Evolutionary conservation across 1,140 invertebrate species (phyloP), one percentile per base, ranked within the genome.

Genomic region (Drusus annulatus): DNA sequence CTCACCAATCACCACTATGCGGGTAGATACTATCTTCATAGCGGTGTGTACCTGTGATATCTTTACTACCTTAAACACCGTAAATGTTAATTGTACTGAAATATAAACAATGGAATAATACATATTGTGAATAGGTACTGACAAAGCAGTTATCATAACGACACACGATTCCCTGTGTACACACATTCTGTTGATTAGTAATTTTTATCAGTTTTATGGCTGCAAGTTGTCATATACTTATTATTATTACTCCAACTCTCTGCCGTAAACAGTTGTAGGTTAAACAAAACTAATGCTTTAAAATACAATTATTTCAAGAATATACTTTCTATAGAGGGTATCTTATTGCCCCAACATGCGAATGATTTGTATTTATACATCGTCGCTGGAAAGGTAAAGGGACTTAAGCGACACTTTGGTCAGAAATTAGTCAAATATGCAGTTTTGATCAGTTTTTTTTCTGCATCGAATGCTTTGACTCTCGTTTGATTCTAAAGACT

Each of bases 141-240:
- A 23, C 21, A 65, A 28, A 71, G 45, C 68, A 71, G 52, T 58
- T 75, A 75, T 75, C 71, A 75, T 58, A 75, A 56, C 71, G 52
- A 75, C 76, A 78, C 56, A 80, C 58, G 73, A 79, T 79, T 79
- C 73, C 71, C 31, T 75, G 45, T 68, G 60, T 68, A 21, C 62
- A 65, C 51, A 54, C 62, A 51, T 36, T 76, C 60, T 60, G 56
- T 76, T 76, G 74, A 76, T 78, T 65, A 78, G 76, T 68, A 10
- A 23, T 54, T 63, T 77, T 78, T 78, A 78, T 78, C 76, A 78
- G 21, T 78, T 78, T 78, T 78, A 78, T 78, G 36, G 50, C 76
- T 10, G 31, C 16, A 45, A 78, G 52, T 51, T 65, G 76, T 68
- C 76, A 68, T 78, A 78, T 36, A 17, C 28, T 54, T 25, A 56